phyloP scores from a whole-genome alignment of 2,797 vertebrate genomes.

The Psittacula echo region DNA sequence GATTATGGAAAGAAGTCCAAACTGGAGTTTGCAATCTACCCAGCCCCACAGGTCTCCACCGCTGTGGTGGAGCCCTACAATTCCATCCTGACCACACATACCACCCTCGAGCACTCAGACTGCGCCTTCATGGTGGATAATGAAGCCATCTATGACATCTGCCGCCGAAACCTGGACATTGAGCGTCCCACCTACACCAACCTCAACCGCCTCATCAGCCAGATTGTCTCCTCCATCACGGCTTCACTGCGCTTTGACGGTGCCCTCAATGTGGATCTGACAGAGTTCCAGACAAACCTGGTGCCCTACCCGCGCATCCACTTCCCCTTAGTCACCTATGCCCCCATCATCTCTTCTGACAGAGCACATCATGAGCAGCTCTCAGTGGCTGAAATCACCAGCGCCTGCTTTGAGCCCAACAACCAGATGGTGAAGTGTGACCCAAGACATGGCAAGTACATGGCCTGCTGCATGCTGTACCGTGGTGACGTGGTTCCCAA shows the following conservation, averaged over 20 bases:
- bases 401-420: slow-evolving; percentile 78
- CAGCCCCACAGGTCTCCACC: slow-evolving; percentile 81
- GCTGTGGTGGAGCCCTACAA: slow-evolving; percentile 84
- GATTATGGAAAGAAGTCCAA: slow-evolving; percentile 83
- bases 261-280: slow-evolving; percentile 81
- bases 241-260: slow-evolving; percentile 79
- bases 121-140: slow-evolving; percentile 85
- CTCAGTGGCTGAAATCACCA: slow-evolving; percentile 60
- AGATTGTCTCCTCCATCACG: slow-evolving; percentile 82
- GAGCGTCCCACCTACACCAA: slow-evolving; percentile 80
- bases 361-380: slow-evolving; percentile 80
- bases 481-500: too few species aligned
- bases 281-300: slow-evolving; percentile 82
- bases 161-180: slow-evolving; percentile 74
- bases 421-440: slow-evolving; percentile 85
- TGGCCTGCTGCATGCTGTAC: slow-evolving; percentile 51
- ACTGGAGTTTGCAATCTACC: slow-evolving; percentile 82
- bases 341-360: slow-evolving; percentile 77
- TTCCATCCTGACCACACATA: slow-evolving; percentile 81
- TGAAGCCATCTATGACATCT: slow-evolving; percentile 82
- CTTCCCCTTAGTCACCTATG: slow-evolving; percentile 79
- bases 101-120: slow-evolving; percentile 81
- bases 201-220: slow-evolving; percentile 80
- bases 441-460: slow-evolving; percentile 78
- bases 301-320: slow-evolving; percentile 83